Evolutionary conservation across 2,113 vertebrate genomes (phyloP).

Genomic region (Diadophis punctatus): DNA sequence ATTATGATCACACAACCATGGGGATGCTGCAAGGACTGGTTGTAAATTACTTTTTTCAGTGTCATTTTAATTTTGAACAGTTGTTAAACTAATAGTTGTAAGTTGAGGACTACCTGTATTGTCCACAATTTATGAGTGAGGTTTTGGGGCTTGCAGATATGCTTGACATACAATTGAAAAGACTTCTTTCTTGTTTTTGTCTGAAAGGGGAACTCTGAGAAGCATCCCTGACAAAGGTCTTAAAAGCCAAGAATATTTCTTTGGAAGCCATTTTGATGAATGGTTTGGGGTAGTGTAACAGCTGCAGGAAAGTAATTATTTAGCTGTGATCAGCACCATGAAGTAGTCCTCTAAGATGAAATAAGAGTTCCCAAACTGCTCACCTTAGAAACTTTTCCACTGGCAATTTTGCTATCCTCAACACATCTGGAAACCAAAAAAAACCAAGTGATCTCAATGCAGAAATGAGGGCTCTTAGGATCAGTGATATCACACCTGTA

Average conservation of each 20-base stretch:
- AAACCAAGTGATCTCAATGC: neutral
- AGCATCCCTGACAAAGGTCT: neutral
- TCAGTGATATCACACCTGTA: neutral
- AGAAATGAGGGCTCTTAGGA: neutral
- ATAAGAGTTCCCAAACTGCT: neutral
- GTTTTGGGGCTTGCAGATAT: neutral
- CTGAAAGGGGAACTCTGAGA: neutral
- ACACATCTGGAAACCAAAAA: neutral
- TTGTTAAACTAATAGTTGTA: neutral
- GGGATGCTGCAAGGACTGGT: neutral
- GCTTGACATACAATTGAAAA: neutral
- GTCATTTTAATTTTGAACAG: neutral
- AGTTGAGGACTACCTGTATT: neutral
- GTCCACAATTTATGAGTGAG: neutral
- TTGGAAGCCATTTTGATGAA: neutral
- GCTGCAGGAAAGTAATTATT: neutral
- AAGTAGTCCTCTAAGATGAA: neutral
- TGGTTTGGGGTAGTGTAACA: neutral
- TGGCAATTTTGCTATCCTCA: neutral
- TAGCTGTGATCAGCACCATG: neutral
- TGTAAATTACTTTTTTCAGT: neutral
- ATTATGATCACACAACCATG: neutral
- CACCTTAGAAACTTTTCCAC: neutral
- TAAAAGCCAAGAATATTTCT: neutral
- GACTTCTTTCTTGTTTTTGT: neutral